Evolutionary conservation across 2,888 invertebrate species (phyloP).

Genomic region (Pemphredon lugubris): DNA sequence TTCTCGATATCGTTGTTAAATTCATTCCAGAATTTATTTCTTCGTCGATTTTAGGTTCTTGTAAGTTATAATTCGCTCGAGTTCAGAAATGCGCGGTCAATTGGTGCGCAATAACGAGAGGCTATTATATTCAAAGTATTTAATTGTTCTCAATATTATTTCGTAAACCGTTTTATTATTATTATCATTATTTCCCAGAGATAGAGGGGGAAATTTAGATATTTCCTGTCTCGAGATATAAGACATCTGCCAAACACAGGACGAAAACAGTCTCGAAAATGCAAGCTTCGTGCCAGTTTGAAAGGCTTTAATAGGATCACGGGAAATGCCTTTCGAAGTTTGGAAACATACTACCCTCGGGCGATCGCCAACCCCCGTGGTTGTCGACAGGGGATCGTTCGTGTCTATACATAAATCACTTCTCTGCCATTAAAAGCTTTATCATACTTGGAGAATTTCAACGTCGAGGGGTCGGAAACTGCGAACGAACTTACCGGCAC

Average conservation of each 20-base stretch:
- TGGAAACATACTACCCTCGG: slow-evolving; percentile 47
- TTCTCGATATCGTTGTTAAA: no score
- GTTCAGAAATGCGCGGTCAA: no score
- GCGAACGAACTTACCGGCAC: no score
- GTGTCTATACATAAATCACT: slow-evolving; percentile 27
- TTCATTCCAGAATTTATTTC: no score
- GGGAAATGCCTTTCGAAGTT: slow-evolving; percentile 46
- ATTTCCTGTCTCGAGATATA: background rate
- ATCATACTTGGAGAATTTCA: background rate
- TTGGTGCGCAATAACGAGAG: no score
- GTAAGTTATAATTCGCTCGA: no score
- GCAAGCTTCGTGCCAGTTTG: slow-evolving; percentile 60
- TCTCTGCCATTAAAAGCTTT: slow-evolving; percentile 7
- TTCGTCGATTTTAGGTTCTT: no score
- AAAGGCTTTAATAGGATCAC: slow-evolving; percentile 68
- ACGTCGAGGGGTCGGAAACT: background rate
- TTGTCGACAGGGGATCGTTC: slow-evolving; percentile 13
- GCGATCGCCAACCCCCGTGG: slow-evolving; percentile 36
- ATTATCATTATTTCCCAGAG: background rate
- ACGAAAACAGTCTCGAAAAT: slow-evolving; percentile 46
- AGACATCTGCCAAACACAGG: slow-evolving; percentile 23
- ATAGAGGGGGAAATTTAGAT: background rate
- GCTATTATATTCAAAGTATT: no score
- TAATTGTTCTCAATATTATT: no score
- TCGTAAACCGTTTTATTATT: background rate